Evolutionary conservation across 2,888 invertebrate species (phyloP).

Genomic region (Hirtodrosophila trivittata): DNA sequence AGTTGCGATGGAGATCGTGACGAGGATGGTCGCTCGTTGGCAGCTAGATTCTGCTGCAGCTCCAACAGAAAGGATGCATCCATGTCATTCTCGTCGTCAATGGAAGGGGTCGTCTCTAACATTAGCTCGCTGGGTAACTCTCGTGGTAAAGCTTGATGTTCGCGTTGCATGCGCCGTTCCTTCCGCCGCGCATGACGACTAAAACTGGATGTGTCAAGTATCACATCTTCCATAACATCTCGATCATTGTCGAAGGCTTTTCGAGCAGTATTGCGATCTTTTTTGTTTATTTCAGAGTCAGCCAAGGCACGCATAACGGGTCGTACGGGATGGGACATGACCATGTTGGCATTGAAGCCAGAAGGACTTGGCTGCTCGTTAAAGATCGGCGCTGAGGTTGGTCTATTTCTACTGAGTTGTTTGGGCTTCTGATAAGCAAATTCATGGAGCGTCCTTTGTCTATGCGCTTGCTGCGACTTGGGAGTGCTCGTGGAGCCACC

Average conservation of each 20-base stretch:
- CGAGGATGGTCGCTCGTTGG: not conserved
- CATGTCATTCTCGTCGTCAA: not conserved
- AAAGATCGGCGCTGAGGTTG: no score
- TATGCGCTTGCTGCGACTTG: no score
- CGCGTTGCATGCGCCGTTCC: conserved; percentile 23
- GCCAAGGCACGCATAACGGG: not conserved
- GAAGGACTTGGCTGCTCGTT: no score
- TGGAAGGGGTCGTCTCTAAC: not conserved
- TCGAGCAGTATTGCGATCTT: no score
- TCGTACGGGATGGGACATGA: not conserved
- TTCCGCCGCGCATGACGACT: not conserved
- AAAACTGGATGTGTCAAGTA: not conserved
- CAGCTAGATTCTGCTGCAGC: conserved; percentile 8
- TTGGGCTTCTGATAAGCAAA: no score
- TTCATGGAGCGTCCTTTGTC: no score
- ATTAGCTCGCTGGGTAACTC: conserved; percentile 6
- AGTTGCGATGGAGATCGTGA: conserved; percentile 5
- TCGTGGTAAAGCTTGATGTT: not conserved
- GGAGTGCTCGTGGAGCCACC: no score
- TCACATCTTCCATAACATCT: no score
- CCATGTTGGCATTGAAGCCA: not conserved
- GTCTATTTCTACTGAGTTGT: no score
- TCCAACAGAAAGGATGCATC: conserved; percentile 25
- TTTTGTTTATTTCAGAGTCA: no score
- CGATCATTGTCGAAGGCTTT: no score